phyloP scores from a whole-genome alignment of 2,797 vertebrate species.

The Amazonetta brasiliensis region DNA sequence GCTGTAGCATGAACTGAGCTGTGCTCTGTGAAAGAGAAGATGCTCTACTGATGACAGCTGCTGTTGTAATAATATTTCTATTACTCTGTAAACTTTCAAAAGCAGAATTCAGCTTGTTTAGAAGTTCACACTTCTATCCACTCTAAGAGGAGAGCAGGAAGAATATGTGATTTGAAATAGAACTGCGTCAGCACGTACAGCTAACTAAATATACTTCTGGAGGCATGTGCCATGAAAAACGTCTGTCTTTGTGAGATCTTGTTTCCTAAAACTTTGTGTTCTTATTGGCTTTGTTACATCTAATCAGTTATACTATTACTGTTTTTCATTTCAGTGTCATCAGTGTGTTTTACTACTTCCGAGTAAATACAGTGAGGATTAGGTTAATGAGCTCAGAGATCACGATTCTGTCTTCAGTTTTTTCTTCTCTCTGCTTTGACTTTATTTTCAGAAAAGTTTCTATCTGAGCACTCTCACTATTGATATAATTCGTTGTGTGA shows the following conservation, averaged over 20 bases:
- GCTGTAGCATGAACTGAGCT: background rate
- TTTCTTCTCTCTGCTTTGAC: background rate
- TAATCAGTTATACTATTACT: background rate
- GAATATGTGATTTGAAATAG: background rate
- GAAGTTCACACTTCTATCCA: background rate
- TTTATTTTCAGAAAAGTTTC: slow-evolving; percentile 4
- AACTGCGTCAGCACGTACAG: background rate
- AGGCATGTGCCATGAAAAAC: background rate
- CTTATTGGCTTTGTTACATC: background rate
- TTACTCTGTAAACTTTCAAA: background rate
- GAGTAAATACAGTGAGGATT: background rate
- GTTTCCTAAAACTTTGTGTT: background rate
- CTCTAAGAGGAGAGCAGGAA: background rate
- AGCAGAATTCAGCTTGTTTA: background rate
- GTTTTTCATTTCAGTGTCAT: background rate
- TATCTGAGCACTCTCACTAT: background rate
- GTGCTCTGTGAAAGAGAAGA: background rate
- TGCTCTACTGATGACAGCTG: background rate
- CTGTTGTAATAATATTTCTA: background rate
- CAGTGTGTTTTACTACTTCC: background rate
- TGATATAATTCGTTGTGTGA: background rate
- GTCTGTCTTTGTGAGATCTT: background rate
- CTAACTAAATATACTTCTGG: background rate
- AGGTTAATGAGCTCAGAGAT: background rate
- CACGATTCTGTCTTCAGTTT: background rate